Conservation (phyloP, 2,797 vertebrate genomes). For the Darevskia mixta region DNA sequence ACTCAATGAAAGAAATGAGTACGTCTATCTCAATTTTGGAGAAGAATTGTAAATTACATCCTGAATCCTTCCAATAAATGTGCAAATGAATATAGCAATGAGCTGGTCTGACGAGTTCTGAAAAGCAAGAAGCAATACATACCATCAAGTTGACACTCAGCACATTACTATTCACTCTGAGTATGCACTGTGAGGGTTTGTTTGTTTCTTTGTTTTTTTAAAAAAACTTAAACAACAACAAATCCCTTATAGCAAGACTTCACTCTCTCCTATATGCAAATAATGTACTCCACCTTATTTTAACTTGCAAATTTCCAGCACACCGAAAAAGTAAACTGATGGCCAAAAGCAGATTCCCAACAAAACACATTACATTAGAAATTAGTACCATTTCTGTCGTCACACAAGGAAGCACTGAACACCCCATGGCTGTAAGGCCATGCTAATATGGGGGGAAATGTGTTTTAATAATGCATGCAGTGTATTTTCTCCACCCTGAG, state of each 20-base stretch:
- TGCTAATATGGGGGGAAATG: constrained; percentile 66
- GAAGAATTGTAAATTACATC: neutral
- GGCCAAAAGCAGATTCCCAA: constrained; percentile 45
- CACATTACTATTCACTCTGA: neutral
- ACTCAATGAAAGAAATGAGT: neutral
- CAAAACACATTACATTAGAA: constrained; percentile 50
- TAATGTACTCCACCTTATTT: constrained; percentile 33
- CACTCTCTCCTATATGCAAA: constrained; percentile 43
- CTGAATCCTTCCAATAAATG: neutral
- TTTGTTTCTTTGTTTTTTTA: too few relatives aligned
- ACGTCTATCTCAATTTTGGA: neutral
- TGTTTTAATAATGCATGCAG: constrained; percentile 70
- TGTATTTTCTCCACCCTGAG: constrained; percentile 65
- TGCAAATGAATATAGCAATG: neutral
- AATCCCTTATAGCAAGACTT: neutral
- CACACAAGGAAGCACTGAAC: constrained; percentile 52
- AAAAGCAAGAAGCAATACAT: neutral
- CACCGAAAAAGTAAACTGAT: constrained; percentile 37
- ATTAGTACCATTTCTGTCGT: constrained; percentile 50
- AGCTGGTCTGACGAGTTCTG: neutral
- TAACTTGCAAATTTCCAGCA: constrained; percentile 51
- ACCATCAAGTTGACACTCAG: neutral
- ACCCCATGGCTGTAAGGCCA: constrained; percentile 67
- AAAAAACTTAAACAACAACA: neutral
- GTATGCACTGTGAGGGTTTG: neutral